Conservation (phyloP, 2,888 invertebrate genomes). For the Spilosoma lubricipeda region DNA sequence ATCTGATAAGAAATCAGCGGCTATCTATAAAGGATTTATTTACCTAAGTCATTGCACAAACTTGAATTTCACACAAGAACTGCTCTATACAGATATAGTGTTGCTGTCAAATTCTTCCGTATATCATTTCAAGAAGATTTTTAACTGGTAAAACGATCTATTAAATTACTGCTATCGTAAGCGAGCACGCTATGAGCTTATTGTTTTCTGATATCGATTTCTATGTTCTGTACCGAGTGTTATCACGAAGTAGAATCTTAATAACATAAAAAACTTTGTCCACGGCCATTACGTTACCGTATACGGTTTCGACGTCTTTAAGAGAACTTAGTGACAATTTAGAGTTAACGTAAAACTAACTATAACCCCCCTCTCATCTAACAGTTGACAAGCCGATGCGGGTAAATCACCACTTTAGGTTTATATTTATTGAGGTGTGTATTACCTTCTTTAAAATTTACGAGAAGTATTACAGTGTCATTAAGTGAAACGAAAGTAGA, state of each 20-base stretch:
- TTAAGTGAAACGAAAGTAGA: conserved; percentile 58
- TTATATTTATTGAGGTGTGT: conserved; percentile 70
- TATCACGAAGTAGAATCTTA: conserved; percentile 58
- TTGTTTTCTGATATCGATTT: conserved; percentile 52
- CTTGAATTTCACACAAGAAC: conserved; percentile 42
- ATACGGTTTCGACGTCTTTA: conserved; percentile 65
- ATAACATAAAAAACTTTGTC: conserved; percentile 65
- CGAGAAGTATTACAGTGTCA: conserved; percentile 62
- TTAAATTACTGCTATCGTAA: conserved; percentile 47
- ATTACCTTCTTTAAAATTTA: conserved; percentile 73
- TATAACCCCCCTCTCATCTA: conserved; percentile 59
- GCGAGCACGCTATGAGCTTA: conserved; percentile 34
- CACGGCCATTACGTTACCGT: conserved; percentile 58
- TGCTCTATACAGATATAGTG: conserved; percentile 24
- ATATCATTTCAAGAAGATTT: conserved; percentile 34
- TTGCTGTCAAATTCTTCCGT: conserved; percentile 38
- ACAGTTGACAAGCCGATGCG: conserved; percentile 30
- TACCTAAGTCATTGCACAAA: conserved; percentile 41
- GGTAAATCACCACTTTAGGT: conserved; percentile 74
- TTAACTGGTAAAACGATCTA: conserved; percentile 36
- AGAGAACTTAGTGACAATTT: conserved; percentile 61
- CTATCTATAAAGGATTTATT: conserved; percentile 52
- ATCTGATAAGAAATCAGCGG: conserved; percentile 56
- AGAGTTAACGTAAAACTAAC: conserved; percentile 59
- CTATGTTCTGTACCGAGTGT: conserved; percentile 41